Percentiles rank a stretch among this genome's conserved stretches.
Evolutionary conservation across 2,113 vertebrate species (phyloP).

Genomic region (Myotis yumanensis): DNA sequence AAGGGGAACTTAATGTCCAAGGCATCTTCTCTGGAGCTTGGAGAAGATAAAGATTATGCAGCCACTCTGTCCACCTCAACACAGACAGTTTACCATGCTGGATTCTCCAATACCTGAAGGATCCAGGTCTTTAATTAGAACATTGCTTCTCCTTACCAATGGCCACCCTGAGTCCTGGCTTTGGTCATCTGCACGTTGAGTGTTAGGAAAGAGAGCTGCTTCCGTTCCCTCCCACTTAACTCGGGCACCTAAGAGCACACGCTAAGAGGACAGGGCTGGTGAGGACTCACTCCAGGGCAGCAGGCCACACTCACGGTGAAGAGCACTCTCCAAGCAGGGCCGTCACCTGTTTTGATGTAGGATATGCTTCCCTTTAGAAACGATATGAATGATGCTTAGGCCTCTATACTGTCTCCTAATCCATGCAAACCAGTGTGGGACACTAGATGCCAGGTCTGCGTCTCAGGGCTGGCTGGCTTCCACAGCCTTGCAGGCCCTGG

Average conservation of each 20-base stretch:
- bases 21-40: not conserved
- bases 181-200: not conserved
- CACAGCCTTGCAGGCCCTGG: not conserved
- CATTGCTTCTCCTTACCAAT: not conserved
- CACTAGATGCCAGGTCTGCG: rapidly evolving
- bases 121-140: not conserved
- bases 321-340: no score
- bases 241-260: not conserved
- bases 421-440: rapidly evolving
- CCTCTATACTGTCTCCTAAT: not conserved
- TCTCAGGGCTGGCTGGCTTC: not conserved
- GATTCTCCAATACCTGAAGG: not conserved
- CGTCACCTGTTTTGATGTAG: rapidly evolving
- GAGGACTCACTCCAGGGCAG: rapidly evolving
- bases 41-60: rapidly evolving
- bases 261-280: not conserved
- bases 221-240: not conserved
- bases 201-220: not conserved
- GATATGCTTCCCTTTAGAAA: not conserved
- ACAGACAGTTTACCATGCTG: rapidly evolving
- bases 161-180: not conserved
- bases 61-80: rapidly evolving
- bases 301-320: not conserved
- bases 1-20: no score
- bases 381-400: not conserved